Base-by-base conservation (phyloP, 2,113 vertebrate species). In the Petromus typicus region DNA sequence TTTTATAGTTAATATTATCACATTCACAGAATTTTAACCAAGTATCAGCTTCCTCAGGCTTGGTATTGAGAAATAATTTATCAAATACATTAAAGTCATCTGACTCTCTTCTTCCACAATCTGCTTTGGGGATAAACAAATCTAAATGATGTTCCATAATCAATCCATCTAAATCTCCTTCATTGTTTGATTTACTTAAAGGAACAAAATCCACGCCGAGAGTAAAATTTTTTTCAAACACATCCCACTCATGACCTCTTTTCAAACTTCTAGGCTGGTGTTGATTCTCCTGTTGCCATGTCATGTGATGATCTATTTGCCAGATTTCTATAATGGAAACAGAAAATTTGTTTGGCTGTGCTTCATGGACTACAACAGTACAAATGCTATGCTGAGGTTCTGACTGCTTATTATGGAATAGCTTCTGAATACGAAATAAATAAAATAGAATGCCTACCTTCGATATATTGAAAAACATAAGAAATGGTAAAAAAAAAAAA, bases 141-240 rank as follows among this genome's bases (percentile, higher is more conserved):
- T 91, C 96, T 86, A 97, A 92, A 73, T 95, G 93, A 89, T 79
- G 93, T 75, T 95, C 95, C 78, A 96, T 93, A 95, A 96, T 59
- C 85, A 96, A 89, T 56, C 90, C 97, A 80, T 80, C 67, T 79
- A 92, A 69, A 22, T 86, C 76, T 96, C 30, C n/a, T 79, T 93
- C 88, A 83, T 2, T 86, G 63, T 79, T 86, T 89, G 90, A 89
- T 86, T 95, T 96, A 54, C 67, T 97, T 86, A 93, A 66, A 91
- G 97, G 63, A 83, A 87, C 63, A 90, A 83, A 89, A 69, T 93
- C 95, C 57, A 79, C 56, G 27, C 17, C 91, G 48, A 67, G 48
- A 92, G 67, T 86, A 30, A 89, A 51, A 25, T 81, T 61, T 86
- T 93, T 83, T 61, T 93, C 84, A 89, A 89, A 54, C 20, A 48